These are phyloP conservation scores for Amitus sp. DNA, from an alignment of 2,888 invertebrate genomes.

Conservation along the genomic window DNA sequence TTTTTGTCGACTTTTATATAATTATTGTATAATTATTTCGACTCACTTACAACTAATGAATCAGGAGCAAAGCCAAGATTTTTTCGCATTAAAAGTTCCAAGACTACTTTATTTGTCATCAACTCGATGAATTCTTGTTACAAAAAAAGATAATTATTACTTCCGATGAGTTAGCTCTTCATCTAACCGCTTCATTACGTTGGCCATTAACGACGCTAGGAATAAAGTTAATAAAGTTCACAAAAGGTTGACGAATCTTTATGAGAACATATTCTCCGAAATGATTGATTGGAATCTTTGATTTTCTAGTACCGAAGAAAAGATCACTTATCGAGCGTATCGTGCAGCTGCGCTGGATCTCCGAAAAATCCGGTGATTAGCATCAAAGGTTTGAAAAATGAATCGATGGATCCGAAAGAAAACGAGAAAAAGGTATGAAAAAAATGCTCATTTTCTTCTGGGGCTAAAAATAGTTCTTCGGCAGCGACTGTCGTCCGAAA, in stretches of 20 bases:
- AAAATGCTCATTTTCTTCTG: background rate
- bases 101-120: no score
- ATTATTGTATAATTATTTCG: background rate
- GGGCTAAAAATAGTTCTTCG: background rate
- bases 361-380: constrained; percentile 46
- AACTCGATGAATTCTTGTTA: no score
- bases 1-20: background rate
- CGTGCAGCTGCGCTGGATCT: constrained; percentile 43
- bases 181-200: no score
- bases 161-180: no score
- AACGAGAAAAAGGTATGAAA: constrained; percentile 44
- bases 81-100: no score
- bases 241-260: background rate
- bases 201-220: no score
- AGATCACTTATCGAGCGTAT: constrained; percentile 15
- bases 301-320: constrained; percentile 41
- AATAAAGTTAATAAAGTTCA: no score
- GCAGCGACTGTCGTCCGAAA: constrained; percentile 70
- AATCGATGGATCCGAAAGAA: constrained; percentile 43
- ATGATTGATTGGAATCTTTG: no score
- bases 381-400: constrained; percentile 46
- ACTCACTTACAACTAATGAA: no score
- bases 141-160: no score
- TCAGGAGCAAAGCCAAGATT: no score
- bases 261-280: no score